Base-by-base conservation (phyloP, 1,140 invertebrate species). In the Macrobrachium nipponense region DNA sequence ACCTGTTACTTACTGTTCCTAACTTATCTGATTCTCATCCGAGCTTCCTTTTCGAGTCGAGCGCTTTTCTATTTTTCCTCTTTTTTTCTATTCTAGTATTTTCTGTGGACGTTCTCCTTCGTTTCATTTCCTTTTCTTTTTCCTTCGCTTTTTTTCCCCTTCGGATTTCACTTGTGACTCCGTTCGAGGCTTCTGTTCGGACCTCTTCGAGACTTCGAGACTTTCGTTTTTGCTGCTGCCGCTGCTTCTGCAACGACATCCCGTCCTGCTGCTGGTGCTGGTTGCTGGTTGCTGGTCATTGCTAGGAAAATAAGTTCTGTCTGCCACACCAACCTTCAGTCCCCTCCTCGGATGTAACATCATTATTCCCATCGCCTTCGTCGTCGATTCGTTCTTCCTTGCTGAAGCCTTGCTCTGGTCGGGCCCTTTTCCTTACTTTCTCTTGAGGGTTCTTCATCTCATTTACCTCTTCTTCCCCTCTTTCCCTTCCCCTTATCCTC, bases 71-170 rank as follows among this genome's bases (percentile, higher is more conserved):
- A 5, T 66, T 8, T 66, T 15, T 66, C 64, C 64, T 66, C 64
- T 66, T 66, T 66, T 17, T 80, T 62, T 23, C 77, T 79, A 27
- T 80, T 18, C 23, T 43, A 18, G 59, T 23, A 60, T 60, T 78
- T 51, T 23, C 58, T 27, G 8, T 51, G 10, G 77, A 51, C 59
- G 51, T 62, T 43, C 58, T 60, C 61, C 58, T 27, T 79, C 58
- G 36, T 27, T 14, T 23, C 20, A 8, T 15, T 20, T 58, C 59
- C 27, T 27, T 20, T 43, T n/a, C 27, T 79, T 61, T 44, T 62
- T 79, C n/a, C 36, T 58, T 62, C 77, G 10, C 58, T 27, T 79
- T 27, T n/a, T 59, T n/a, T 77, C 10, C 7, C 51, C 27, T 62
- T 20, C 6, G 6, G 23, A 0, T 27, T n/a, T 27, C 23, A 20